These are phyloP conservation scores for Camponotus fellah DNA, from an alignment of 2,888 invertebrate species.

Conservation along the genomic window DNA sequence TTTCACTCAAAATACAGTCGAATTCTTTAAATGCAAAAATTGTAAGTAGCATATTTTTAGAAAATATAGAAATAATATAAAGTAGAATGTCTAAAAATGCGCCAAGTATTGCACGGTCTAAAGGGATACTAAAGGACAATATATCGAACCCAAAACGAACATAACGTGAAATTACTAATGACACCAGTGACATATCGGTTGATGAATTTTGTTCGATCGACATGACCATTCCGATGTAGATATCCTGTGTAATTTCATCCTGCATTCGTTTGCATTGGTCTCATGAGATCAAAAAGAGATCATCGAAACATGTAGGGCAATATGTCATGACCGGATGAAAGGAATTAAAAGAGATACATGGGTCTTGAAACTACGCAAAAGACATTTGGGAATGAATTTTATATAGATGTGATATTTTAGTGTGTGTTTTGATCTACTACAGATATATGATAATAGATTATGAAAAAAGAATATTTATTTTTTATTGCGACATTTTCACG, in stretches of 20 bases:
- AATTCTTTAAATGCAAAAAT: constrained; percentile 13
- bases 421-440: neutral
- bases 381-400: neutral
- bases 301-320: constrained; percentile 21
- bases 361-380: constrained; percentile 9
- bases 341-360: constrained; percentile 1
- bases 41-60: neutral
- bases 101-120: neutral
- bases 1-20: neutral
- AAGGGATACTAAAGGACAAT: neutral
- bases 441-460: neutral
- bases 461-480: neutral
- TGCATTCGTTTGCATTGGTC: constrained; percentile 22
- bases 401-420: neutral
- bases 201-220: constrained; percentile 30
- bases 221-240: neutral
- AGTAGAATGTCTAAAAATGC: neutral
- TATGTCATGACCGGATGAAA: constrained; percentile 5
- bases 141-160: neutral
- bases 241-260: neutral
- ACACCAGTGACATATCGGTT: constrained; percentile 10
- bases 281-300: constrained; percentile 33
- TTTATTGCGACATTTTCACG: neutral
- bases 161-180: neutral
- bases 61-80: neutral